Evolutionary conservation across 2,888 invertebrate genomes (phyloP).

Genomic region (Aphelenchoides bicaudatus): DNA sequence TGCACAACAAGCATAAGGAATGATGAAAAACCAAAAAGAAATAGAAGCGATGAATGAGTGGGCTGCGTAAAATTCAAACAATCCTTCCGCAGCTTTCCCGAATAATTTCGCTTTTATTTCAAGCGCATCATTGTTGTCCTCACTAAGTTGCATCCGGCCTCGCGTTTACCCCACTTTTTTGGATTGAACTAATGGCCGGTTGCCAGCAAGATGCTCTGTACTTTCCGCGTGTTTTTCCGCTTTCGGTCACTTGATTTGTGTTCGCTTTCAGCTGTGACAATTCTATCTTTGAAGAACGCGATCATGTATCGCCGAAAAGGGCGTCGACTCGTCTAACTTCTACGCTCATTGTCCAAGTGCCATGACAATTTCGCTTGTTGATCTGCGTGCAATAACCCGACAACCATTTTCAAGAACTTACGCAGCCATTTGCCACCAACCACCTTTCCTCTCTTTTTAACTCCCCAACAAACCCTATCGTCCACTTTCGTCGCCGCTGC

Average conservation of each 20-base stretch:
- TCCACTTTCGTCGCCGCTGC: neutral
- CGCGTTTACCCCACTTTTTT: neutral
- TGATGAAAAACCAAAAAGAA: neutral
- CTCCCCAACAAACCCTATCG: neutral
- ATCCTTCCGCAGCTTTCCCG: too few relatives aligned
- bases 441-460: neutral
- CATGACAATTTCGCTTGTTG: neutral
- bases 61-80: too few relatives aligned
- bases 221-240: slow-evolving; percentile 4
- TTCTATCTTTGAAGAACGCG: neutral
- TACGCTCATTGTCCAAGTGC: slow-evolving; percentile 2
- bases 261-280: neutral
- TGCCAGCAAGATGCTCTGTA: neutral
- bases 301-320: slow-evolving; percentile 9
- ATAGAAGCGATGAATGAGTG: slow-evolving; percentile 1
- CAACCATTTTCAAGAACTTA: neutral
- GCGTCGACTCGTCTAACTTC: neutral
- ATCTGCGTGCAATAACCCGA: neutral
- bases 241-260: neutral
- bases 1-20: slow-evolving; percentile 9
- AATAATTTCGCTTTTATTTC: neutral
- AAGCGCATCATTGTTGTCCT: neutral
- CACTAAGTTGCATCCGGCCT: neutral
- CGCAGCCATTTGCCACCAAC: neutral
- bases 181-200: neutral